Percentiles rank a stretch among this genome's conserved stretches.
Evolutionary conservation across 2,113 vertebrate species (phyloP).

Genomic region (Nibea albiflora): DNA sequence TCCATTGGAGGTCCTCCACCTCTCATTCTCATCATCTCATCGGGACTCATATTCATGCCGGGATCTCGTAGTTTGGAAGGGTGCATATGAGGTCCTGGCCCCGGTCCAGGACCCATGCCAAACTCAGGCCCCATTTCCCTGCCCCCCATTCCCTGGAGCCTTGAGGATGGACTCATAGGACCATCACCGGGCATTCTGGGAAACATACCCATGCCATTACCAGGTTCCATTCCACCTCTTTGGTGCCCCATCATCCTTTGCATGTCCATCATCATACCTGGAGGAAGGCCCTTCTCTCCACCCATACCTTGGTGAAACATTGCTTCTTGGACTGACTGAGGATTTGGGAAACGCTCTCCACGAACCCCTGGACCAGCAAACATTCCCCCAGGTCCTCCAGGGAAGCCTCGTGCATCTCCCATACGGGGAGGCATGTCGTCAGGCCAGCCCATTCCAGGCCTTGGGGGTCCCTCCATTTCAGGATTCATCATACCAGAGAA

Average conservation of each 20-base stretch:
- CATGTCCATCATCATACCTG: conserved; percentile 95
- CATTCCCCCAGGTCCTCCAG: conserved; percentile 90
- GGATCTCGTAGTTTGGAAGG: conserved; percentile 93
- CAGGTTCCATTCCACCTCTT: conserved; percentile 93
- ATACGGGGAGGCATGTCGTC: conserved; percentile 96
- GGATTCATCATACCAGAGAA: conserved; percentile 98
- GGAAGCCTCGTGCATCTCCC: conserved; percentile 92
- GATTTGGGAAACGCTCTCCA: conserved; percentile 95
- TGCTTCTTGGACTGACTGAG: conserved; percentile 94
- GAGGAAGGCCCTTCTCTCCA: conserved; percentile 93
- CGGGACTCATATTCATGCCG: conserved; percentile 88
- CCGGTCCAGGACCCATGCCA: conserved; percentile 86
- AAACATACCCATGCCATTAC: conserved; percentile 90
- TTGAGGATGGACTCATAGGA: conserved; percentile 94
- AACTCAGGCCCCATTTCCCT: conserved; percentile 93
- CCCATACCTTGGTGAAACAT: conserved; percentile 96
- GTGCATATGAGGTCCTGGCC: conserved; percentile 91
- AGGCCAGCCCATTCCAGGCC: conserved; percentile 95
- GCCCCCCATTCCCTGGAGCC: conserved; percentile 93
- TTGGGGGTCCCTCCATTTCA: conserved; percentile 94
- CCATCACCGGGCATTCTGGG: conserved; percentile 94
- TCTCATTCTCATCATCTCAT: conserved; percentile 95
- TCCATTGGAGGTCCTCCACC: conserved; percentile 87
- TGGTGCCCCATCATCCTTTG: conserved; percentile 94
- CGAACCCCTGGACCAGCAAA: conserved; percentile 95